Conservation (phyloP, 2,113 vertebrate genomes). For the Lanius ludovicianus region DNA sequence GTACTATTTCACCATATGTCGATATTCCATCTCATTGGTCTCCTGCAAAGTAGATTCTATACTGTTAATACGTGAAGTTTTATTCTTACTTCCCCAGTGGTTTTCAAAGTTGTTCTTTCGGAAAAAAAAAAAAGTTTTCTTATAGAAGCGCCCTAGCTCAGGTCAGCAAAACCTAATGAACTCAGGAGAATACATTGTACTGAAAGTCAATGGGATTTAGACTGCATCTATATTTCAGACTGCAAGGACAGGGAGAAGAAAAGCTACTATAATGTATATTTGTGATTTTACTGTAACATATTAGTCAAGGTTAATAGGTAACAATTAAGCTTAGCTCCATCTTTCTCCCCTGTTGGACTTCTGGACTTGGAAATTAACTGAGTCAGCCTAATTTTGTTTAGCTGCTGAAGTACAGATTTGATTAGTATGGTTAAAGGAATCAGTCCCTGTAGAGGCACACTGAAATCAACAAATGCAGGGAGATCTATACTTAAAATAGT, state of each 20-base stretch:
- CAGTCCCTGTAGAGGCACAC: neutral
- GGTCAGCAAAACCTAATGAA: neutral
- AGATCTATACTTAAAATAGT: neutral
- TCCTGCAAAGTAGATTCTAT: neutral
- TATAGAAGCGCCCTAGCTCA: neutral
- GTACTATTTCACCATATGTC: neutral
- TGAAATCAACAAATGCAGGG: neutral
- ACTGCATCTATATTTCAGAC: neutral
- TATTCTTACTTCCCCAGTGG: neutral
- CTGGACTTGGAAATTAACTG: neutral
- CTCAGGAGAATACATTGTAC: neutral
- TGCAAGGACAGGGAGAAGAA: neutral
- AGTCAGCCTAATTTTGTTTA: neutral
- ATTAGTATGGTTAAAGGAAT: neutral
- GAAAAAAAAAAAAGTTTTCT: neutral
- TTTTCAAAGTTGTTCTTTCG: neutral
- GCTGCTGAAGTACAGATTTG: neutral
- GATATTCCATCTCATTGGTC: neutral
- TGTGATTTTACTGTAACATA: neutral
- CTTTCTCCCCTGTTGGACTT: neutral
- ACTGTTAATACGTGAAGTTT: neutral
- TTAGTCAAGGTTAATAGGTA: slow-evolving; percentile 19
- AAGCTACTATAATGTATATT: neutral
- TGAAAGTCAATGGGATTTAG: slow-evolving; percentile 19
- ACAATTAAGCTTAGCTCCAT: neutral